These are phyloP conservation scores for Hypothenemus hampei DNA, from an alignment of 1,140 invertebrate genomes.

Conservation along the genomic window DNA sequence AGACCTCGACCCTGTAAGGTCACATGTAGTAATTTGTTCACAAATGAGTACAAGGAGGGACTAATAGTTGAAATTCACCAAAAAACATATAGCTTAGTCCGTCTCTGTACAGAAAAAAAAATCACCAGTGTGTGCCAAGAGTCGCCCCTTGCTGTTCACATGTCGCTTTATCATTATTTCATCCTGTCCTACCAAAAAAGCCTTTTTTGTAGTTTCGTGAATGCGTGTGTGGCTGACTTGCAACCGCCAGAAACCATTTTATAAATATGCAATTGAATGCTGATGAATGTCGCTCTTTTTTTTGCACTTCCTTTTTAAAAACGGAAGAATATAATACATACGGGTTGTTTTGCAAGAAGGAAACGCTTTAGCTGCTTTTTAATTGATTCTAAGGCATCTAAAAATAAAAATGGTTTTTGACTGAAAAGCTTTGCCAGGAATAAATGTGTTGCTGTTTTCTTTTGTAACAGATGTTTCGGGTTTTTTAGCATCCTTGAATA, in stretches of 20 bases:
- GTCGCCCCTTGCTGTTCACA: slow-evolving; percentile 33
- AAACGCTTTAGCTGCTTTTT: too few relatives aligned
- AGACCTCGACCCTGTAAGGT: slow-evolving; percentile 58
- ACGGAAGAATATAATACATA: too few relatives aligned
- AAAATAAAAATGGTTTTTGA: slow-evolving; percentile 15
- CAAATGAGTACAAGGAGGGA: not conserved
- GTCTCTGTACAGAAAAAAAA: slow-evolving; percentile 53
- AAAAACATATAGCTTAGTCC: slow-evolving; percentile 24
- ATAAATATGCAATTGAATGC: not conserved
- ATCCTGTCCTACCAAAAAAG: slow-evolving; percentile 17
- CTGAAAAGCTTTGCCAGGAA: slow-evolving; percentile 16
- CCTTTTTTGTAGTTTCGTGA: slow-evolving; percentile 28
- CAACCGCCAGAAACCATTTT: slow-evolving; percentile 15
- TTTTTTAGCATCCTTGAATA: slow-evolving; percentile 48
- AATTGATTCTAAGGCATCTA: too few relatives aligned
- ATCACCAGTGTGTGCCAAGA: slow-evolving; percentile 43
- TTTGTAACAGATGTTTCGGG: slow-evolving; percentile 40
- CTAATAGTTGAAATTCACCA: not conserved
- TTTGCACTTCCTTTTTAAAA: too few relatives aligned
- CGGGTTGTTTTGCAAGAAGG: too few relatives aligned
- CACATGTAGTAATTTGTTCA: not conserved
- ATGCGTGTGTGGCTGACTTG: slow-evolving; percentile 26
- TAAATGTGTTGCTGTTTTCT: too few relatives aligned
- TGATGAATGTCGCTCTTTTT: too few relatives aligned
- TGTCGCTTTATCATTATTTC: slow-evolving; percentile 20